A percentile compares a stretch with the other conserved stretches of the same genome.
Evolutionary conservation across 2,888 invertebrate species (phyloP).

Genomic region (Lamellibrachia columna): DNA sequence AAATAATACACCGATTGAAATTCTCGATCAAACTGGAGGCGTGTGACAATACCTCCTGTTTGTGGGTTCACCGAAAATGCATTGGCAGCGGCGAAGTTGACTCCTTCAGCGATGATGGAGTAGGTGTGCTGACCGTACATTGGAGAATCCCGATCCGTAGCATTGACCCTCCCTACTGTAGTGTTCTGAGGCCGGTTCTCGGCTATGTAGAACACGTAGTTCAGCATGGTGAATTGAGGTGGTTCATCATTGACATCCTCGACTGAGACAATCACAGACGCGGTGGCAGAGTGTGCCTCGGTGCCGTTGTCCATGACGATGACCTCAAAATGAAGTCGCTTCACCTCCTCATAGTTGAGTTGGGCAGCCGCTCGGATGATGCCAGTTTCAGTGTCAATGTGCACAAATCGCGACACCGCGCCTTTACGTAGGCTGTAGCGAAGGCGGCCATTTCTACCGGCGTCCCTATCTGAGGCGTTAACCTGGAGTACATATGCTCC

Average conservation of each 20-base stretch:
- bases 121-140: not conserved
- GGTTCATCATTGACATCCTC: conserved; percentile 22
- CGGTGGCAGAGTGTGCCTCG: not conserved
- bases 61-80: not conserved
- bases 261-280: not conserved
- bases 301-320: conserved; percentile 20
- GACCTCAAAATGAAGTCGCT: conserved; percentile 9
- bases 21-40: conserved; percentile 13
- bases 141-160: not conserved
- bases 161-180: conserved; percentile 17
- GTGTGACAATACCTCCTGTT: not conserved
- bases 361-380: conserved; percentile 13
- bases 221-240: conserved; percentile 3
- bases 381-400: conserved; percentile 22
- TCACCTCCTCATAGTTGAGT: not conserved
- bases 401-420: not conserved
- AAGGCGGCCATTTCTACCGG: conserved; percentile 19
- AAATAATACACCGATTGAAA: conserved; percentile 17
- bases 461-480: conserved; percentile 31
- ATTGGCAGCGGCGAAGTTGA: conserved; percentile 13
- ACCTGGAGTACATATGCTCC: conserved; percentile 24
- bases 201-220: not conserved
- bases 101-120: not conserved
- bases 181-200: not conserved
- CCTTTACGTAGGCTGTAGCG: not conserved